Evolutionary conservation across 2,888 invertebrate species (phyloP).

Genomic region (Dasypolia templi): DNA sequence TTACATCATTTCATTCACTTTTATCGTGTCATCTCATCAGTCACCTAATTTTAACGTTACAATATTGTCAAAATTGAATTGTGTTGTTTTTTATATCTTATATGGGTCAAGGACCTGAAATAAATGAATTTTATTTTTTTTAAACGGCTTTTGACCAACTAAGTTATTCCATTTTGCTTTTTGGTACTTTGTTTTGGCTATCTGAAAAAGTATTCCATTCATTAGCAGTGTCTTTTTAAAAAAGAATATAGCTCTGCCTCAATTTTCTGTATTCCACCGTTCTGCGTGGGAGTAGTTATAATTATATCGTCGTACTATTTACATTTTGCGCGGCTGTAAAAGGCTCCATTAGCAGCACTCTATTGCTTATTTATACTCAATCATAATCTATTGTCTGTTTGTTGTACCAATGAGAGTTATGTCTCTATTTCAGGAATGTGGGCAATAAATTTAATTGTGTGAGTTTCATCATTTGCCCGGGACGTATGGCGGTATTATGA

Average conservation of each 20-base stretch:
- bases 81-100: too few species aligned
- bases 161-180: background rate
- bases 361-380: conserved; percentile 45
- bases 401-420: conserved; percentile 55
- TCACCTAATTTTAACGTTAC: too few species aligned
- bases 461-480: conserved; percentile 53
- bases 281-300: too few species aligned
- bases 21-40: too few species aligned
- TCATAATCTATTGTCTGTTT: conserved; percentile 41
- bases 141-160: background rate
- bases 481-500: conserved; percentile 43
- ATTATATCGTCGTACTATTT: too few species aligned
- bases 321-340: too few species aligned
- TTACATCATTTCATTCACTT: too few species aligned
- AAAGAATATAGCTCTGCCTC: background rate
- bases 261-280: background rate
- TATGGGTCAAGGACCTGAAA: too few species aligned
- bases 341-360: conserved; percentile 38
- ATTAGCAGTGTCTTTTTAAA: background rate
- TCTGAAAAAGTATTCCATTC: background rate
- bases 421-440: conserved; percentile 57
- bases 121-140: too few species aligned
- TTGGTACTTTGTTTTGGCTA: background rate
- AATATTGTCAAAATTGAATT: too few species aligned
- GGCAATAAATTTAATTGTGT: conserved; percentile 58